Conservation (phyloP, 2,888 invertebrate species). For the Tethea ocularis region DNA sequence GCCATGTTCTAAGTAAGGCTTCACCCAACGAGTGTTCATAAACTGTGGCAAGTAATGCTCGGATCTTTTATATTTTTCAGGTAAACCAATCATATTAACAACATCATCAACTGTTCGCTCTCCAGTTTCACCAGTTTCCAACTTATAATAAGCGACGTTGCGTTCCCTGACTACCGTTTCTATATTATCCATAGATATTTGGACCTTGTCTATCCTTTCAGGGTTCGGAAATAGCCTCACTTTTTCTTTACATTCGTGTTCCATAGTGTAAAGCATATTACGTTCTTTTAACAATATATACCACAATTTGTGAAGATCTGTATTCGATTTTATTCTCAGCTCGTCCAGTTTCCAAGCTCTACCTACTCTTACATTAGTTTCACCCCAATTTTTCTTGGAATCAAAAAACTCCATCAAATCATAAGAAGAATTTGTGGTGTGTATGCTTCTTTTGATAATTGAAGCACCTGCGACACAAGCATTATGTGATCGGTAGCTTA, state of each 20-base stretch:
- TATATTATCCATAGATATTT: conserved; percentile 97
- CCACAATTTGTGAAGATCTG: conserved; percentile 98
- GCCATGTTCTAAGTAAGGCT: conserved; percentile 81
- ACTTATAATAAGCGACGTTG: conserved; percentile 93
- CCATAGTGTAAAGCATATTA: conserved; percentile 99
- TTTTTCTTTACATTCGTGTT: conserved; percentile 89
- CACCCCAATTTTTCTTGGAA: conserved; percentile 91
- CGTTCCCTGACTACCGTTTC: conserved; percentile 96
- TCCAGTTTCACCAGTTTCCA: conserved; percentile 95
- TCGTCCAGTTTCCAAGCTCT: conserved; percentile 96
- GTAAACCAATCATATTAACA: conserved; percentile 85
- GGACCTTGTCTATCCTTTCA: conserved; percentile 96
- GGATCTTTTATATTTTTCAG: conserved; percentile 78
- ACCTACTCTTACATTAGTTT: conserved; percentile 89
- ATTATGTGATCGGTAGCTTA: conserved; percentile 50
- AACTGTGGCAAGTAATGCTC: conserved; percentile 87
- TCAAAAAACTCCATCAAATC: conserved; percentile 96
- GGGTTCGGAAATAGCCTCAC: conserved; percentile 92
- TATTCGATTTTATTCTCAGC: conserved; percentile 96
- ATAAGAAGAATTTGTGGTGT: conserved; percentile 63
- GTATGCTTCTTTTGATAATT: conserved; percentile 44
- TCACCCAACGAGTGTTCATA: conserved; percentile 86
- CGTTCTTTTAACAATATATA: conserved; percentile 95
- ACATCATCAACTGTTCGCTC: conserved; percentile 87
- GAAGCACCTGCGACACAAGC: conserved; percentile 28